Evolutionary conservation across 2,888 invertebrate genomes (phyloP).

Genomic region (Ypsolopha scabrella): DNA sequence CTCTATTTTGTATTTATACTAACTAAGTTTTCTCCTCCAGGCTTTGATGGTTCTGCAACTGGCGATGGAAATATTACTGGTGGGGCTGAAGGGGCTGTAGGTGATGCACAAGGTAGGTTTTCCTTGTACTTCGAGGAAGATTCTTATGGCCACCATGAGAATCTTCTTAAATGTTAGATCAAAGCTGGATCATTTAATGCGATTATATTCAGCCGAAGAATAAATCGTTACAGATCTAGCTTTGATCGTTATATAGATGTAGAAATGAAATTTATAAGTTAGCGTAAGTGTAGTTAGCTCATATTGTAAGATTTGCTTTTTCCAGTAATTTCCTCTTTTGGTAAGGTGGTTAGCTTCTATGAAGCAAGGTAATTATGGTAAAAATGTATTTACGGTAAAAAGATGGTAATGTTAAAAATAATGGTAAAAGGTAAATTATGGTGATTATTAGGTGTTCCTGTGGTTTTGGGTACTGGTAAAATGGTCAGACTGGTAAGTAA

Average conservation of each 20-base stretch:
- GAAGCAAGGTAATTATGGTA: too few species aligned
- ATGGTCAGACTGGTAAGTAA: not conserved
- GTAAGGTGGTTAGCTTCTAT: too few species aligned
- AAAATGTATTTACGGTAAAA: not conserved
- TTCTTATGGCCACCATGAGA: too few species aligned
- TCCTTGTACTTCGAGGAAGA: too few species aligned
- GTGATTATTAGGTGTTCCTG: not conserved
- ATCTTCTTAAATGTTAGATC: too few species aligned
- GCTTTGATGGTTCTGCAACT: conserved; percentile 63
- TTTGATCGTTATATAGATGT: conserved; percentile 17
- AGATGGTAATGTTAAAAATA: not conserved
- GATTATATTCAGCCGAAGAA: too few species aligned
- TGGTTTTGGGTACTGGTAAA: not conserved
- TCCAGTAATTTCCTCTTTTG: too few species aligned
- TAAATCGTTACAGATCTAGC: too few species aligned
- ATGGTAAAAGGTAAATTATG: not conserved
- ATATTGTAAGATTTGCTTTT: not conserved
- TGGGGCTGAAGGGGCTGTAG: conserved; percentile 63
- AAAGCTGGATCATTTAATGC: too few species aligned
- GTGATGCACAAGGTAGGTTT: conserved; percentile 72
- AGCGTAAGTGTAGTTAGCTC: conserved; percentile 11
- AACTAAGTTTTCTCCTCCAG: conserved; percentile 19
- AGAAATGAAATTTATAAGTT: conserved; percentile 62
- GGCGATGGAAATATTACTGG: conserved; percentile 65
- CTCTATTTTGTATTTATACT: not conserved